These are phyloP conservation scores for Drosophila dunni DNA, from an alignment of 1,140 invertebrate genomes.

Conservation along the genomic window DNA sequence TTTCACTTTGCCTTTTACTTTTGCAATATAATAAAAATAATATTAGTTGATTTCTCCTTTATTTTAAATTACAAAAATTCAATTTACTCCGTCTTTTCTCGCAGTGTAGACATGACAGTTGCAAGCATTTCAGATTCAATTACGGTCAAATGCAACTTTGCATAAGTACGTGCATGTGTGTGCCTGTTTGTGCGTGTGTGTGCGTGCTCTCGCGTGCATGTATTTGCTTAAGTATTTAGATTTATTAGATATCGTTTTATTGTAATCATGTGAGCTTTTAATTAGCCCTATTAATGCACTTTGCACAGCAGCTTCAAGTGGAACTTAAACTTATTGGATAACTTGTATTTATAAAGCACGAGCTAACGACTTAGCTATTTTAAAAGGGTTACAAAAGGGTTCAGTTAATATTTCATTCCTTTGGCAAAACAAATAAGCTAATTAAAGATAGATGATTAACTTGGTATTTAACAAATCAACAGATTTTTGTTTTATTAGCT, in stretches of 20 bases:
- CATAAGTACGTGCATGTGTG: background rate
- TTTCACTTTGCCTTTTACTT: too few species aligned
- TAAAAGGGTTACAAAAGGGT: background rate
- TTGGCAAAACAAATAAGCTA: too few species aligned
- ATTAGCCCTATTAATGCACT: slow-evolving; percentile 35
- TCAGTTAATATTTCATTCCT: background rate
- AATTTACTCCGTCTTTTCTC: too few species aligned
- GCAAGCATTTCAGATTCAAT: slow-evolving; percentile 45
- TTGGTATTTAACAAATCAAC: too few species aligned
- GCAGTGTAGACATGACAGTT: slow-evolving; percentile 30
- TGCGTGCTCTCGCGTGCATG: background rate
- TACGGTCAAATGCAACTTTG: slow-evolving; percentile 25
- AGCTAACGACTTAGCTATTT: background rate
- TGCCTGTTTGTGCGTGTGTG: background rate
- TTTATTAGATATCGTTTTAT: slow-evolving; percentile 7
- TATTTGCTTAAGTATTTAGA: background rate
- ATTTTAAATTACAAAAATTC: too few species aligned
- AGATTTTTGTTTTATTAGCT: too few species aligned
- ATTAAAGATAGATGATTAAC: too few species aligned
- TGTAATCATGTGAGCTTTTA: slow-evolving; percentile 16
- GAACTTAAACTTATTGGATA: slow-evolving; percentile 9
- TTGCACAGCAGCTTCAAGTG: slow-evolving; percentile 23
- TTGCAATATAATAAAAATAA: too few species aligned
- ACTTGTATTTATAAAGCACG: background rate
- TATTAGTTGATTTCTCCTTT: too few species aligned